Percentiles rank a stretch among this genome's conserved stretches.
Conservation (phyloP, 2,797 vertebrate species). For the Poecile montanus region DNA sequence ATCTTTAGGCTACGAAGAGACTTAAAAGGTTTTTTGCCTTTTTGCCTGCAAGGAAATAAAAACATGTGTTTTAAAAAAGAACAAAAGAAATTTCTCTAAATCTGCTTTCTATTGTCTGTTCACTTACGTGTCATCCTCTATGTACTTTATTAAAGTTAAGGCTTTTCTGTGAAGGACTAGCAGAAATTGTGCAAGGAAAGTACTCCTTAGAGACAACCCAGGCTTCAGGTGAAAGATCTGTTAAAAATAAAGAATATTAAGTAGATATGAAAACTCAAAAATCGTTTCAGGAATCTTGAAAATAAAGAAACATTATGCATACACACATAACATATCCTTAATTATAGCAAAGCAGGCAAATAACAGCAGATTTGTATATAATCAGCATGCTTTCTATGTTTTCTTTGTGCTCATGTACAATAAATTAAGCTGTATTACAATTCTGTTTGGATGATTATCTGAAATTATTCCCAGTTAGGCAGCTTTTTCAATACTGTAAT, state of each 20-base stretch:
- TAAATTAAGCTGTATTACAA: not conserved
- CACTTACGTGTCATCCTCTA: constrained; percentile 97
- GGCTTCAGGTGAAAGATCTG: constrained; percentile 97
- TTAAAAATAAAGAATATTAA: constrained; percentile 41
- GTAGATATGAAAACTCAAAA: not conserved
- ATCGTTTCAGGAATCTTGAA: not conserved
- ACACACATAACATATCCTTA: accelerated
- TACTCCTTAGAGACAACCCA: constrained; percentile 89
- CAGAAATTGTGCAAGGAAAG: constrained; percentile 94
- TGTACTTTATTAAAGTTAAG: constrained; percentile 95
- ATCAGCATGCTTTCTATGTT: not conserved
- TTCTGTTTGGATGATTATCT: not conserved
- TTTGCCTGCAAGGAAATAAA: constrained; percentile 83
- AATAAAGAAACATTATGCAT: not conserved
- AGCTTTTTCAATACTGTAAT: not conserved
- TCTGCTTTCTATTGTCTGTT: not conserved
- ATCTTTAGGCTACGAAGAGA: constrained; percentile 91
- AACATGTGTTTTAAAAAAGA: not conserved
- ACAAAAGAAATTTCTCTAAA: not conserved
- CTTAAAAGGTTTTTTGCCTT: constrained; percentile 94
- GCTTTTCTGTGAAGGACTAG: constrained; percentile 96
- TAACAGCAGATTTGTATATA: not conserved
- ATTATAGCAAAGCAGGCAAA: not conserved
- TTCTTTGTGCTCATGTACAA: not conserved
- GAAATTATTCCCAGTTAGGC: not conserved